Base-by-base conservation (phyloP, 2,888 invertebrate genomes). In the Oligia latruncula region DNA sequence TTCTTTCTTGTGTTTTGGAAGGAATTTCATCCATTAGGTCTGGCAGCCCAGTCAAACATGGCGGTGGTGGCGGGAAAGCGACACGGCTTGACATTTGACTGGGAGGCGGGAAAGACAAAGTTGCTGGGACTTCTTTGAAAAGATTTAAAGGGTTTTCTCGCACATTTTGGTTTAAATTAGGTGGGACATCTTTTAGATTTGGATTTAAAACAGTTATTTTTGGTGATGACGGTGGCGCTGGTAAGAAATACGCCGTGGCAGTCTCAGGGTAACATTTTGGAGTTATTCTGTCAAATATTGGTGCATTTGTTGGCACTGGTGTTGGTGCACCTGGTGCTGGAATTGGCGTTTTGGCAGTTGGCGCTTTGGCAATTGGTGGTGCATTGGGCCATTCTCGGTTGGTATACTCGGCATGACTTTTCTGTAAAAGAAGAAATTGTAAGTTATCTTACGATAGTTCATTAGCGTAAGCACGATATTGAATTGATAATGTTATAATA, bases 211-310 rank as follows among this genome's bases (percentile, higher is more conserved):
- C 71, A 2, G 88, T 87, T 11, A 90, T 79, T 88, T 87, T 92
- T 15, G 91, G 88, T 60, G 86, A 46, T n/a, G 88, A 72, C 40
- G 88, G 84, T 6, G 90, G 87, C 3, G 88, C 78, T 1, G 91
- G 89, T 49, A 93, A 58, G 62, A 91, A 92, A 82, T 92, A 92
- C 0, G 88, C 92, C 15, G 71, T 87, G 0, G 92, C 91, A 0
- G 90, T 87, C 70, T 90, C 81, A 40, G 91, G 90, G 8, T 81
- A 87, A 64, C 90, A 88, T 86, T 89, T 92, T 66, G 91, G 85
- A 8, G 68, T 76, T 20, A 49, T 65, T 71, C 43, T 66, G 35
- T 80, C 80, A 78, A 76, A 58, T 67, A n/a, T 73, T 80, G 76
- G 68, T 74, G 29, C 40, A 40, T 77, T 71, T 49, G 66, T 70